A percentile compares a stretch with the other conserved stretches of the same genome.
Evolutionary conservation across 1,140 invertebrate genomes (phyloP).

Genomic region (Drosophila carrolli): DNA sequence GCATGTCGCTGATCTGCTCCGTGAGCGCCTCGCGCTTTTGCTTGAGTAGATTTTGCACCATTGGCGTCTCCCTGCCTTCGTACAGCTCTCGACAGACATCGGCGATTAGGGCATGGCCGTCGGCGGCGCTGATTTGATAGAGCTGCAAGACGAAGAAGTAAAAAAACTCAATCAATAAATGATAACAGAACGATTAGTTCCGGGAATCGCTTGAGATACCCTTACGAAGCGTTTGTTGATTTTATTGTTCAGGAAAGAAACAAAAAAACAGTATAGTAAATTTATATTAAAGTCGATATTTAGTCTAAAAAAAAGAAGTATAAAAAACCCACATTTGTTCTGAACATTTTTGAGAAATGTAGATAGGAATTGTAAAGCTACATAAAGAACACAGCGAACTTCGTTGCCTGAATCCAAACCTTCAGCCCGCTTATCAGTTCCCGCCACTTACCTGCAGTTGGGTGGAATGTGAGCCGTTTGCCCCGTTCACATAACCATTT

Average conservation of each 20-base stretch:
- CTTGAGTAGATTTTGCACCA: slow-evolving; percentile 60
- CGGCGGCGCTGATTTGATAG: slow-evolving; percentile 53
- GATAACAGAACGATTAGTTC: slow-evolving; percentile 48
- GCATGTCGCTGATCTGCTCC: slow-evolving; percentile 45
- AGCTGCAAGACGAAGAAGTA: slow-evolving; percentile 42
- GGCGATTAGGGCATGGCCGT: slow-evolving; percentile 73
- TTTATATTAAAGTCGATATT: no score
- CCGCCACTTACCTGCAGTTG: slow-evolving; percentile 55
- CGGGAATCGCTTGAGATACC: slow-evolving; percentile 17
- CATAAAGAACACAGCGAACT: background rate
- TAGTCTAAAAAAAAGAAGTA: no score
- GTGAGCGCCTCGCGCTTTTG: slow-evolving; percentile 56
- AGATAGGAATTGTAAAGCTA: background rate
- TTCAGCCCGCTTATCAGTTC: slow-evolving; percentile 5
- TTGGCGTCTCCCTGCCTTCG: slow-evolving; percentile 24
- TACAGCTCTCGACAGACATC: slow-evolving; percentile 75
- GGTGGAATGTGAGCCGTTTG: slow-evolving; percentile 7
- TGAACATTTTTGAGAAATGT: no score
- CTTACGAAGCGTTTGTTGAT: background rate
- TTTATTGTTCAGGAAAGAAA: background rate
- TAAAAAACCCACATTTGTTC: no score
- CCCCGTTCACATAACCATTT: slow-evolving; percentile 54
- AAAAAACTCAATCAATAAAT: slow-evolving; percentile 24
- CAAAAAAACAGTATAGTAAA: no score
- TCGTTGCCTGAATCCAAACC: background rate